Conservation (phyloP, 1,140 invertebrate genomes). For the Drosophila rufa region DNA sequence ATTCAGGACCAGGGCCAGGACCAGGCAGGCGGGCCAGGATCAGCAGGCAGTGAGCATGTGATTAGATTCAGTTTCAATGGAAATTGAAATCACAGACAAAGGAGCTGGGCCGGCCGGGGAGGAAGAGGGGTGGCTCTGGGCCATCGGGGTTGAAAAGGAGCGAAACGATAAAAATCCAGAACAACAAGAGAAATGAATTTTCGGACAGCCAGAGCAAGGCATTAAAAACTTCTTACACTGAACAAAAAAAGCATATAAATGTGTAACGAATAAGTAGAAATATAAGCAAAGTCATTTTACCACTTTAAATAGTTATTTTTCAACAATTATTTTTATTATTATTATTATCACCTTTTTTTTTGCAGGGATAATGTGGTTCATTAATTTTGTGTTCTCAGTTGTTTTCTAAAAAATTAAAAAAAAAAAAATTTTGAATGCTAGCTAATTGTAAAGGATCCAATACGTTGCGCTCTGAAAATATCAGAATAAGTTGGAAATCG, state of each 20-base stretch:
- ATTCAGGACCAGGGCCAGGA: slow-evolving; percentile 23
- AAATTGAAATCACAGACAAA: slow-evolving; percentile 84
- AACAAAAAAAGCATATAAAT: too few species aligned
- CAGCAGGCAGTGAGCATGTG: slow-evolving; percentile 76
- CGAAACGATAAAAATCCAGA: slow-evolving; percentile 59
- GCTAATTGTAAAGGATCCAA: too few species aligned
- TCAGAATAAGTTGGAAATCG: too few species aligned
- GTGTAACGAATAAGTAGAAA: too few species aligned
- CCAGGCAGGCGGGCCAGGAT: slow-evolving; percentile 51
- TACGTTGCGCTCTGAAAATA: too few species aligned
- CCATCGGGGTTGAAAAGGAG: slow-evolving; percentile 63
- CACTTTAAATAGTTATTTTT: neutral
- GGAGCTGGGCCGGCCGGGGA: slow-evolving; percentile 13
- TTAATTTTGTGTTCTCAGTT: too few species aligned
- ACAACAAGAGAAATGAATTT: slow-evolving; percentile 60
- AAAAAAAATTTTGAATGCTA: too few species aligned
- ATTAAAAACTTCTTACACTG: slow-evolving; percentile 44
- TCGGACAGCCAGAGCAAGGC: slow-evolving; percentile 39
- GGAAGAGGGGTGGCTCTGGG: slow-evolving; percentile 24
- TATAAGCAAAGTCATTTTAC: too few species aligned
- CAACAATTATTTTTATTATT: too few species aligned
- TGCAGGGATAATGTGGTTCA: neutral
- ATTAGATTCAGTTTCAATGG: slow-evolving; percentile 83
- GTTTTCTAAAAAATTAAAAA: too few species aligned
- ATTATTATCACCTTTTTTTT: too few species aligned